Evolutionary conservation across 1,140 invertebrate species (phyloP).

Genomic region (Aphis craccivora): DNA sequence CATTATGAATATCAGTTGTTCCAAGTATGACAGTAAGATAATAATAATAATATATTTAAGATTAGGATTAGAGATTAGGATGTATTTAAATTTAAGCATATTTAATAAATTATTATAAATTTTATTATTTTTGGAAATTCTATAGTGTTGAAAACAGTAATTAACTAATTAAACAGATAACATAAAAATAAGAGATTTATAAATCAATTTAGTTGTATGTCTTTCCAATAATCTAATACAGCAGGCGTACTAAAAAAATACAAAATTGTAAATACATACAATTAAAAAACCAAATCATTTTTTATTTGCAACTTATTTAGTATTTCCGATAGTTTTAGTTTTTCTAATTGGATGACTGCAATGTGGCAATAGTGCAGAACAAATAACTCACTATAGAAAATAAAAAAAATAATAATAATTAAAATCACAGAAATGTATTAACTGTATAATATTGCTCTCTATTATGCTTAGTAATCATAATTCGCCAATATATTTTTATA

Average conservation of each 20-base stretch:
- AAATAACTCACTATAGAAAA: constrained; percentile 38
- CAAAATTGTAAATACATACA: neutral
- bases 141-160: too few relatives aligned
- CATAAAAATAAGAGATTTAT: too few relatives aligned
- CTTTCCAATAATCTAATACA: neutral
- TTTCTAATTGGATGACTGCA: neutral
- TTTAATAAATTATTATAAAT: too few relatives aligned
- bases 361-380: too few relatives aligned
- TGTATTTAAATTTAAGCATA: too few relatives aligned
- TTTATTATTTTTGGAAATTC: too few relatives aligned
- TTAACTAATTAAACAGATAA: too few relatives aligned
- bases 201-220: too few relatives aligned
- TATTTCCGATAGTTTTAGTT: constrained; percentile 21
- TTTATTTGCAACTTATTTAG: constrained; percentile 2
- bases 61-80: too few relatives aligned
- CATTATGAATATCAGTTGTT: too few relatives aligned
- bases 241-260: neutral
- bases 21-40: too few relatives aligned
- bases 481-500: constrained; percentile 83
- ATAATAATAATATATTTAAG: too few relatives aligned
- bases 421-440: constrained; percentile 38
- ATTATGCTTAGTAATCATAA: constrained; percentile 75
- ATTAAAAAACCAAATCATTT: neutral
- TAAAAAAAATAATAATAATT: constrained; percentile 35
- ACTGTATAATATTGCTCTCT: constrained; percentile 28